Conservation (phyloP, 2,113 vertebrate species). For the Pangasianodon hypophthalmus region DNA sequence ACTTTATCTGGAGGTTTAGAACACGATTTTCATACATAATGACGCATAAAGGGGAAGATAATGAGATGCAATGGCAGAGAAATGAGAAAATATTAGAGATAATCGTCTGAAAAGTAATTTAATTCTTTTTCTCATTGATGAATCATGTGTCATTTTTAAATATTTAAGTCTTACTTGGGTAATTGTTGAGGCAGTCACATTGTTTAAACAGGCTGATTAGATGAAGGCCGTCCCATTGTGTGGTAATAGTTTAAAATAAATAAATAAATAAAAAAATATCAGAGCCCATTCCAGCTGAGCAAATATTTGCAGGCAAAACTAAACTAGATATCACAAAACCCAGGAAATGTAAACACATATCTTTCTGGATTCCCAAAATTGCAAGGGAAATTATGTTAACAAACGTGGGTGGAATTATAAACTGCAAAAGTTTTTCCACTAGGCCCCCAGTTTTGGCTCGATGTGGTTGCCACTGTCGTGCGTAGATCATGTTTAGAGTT, state of each 20-base stretch:
- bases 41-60: background rate
- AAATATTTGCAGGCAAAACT: slow-evolving; percentile 29
- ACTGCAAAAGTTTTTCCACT: background rate
- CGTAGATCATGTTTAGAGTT: background rate
- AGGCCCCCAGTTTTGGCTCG: background rate
- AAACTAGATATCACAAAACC: background rate
- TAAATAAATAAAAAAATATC: background rate
- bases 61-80: background rate
- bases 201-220: slow-evolving; percentile 31
- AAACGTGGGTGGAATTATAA: slow-evolving; percentile 17
- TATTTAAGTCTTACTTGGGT: background rate
- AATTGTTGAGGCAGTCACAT: background rate
- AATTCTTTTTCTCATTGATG: background rate
- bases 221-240: background rate
- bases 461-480: background rate
- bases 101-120: background rate
- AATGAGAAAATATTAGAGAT: background rate
- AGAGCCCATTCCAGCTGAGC: slow-evolving; percentile 2
- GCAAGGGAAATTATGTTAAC: background rate
- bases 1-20: slow-evolving; percentile 1
- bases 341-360: slow-evolving; percentile 7
- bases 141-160: background rate
- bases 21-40: background rate
- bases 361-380: slow-evolving; percentile 2
- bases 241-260: slow-evolving; percentile 9